These are phyloP conservation scores for Dendrolimus pini DNA, from an alignment of 2,888 invertebrate species.

Conservation along the genomic window DNA sequence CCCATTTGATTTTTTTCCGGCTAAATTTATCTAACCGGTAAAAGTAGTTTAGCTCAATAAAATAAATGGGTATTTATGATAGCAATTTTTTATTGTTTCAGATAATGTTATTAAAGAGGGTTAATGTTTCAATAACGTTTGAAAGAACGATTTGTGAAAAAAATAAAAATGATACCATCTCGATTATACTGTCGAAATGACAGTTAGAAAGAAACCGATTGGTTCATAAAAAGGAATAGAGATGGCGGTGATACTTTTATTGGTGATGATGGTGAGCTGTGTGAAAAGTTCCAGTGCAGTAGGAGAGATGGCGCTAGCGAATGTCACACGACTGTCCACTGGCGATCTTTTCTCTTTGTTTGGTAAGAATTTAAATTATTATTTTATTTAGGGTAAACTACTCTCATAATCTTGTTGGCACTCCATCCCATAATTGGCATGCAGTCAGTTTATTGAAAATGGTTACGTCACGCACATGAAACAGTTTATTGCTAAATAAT, in stretches of 20 bases:
- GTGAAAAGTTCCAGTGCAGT: conserved; percentile 26
- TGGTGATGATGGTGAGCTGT: conserved; percentile 24
- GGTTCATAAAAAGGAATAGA: conserved; percentile 14
- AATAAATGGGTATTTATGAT: background rate
- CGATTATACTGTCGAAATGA: conserved; percentile 27
- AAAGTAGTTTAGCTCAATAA: background rate
- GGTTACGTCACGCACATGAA: too few species aligned
- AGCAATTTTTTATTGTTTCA: background rate
- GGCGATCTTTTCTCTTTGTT: conserved; percentile 78
- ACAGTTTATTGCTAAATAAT: too few species aligned
- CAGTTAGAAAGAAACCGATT: conserved; percentile 17
- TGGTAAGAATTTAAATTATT: conserved; percentile 42
- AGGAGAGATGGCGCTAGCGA: conserved; percentile 60
- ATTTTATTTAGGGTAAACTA: background rate
- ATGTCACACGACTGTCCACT: conserved; percentile 75
- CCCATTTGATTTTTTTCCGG: conserved; percentile 9
- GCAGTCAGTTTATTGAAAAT: too few species aligned
- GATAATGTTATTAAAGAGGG: background rate
- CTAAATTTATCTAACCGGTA: conserved; percentile 4
- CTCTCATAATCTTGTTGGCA: too few species aligned
- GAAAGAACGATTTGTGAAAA: conserved; percentile 14
- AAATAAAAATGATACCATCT: conserved; percentile 26
- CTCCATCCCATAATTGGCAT: too few species aligned
- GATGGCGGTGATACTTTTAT: conserved; percentile 48
- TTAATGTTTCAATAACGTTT: conserved; percentile 3